Evolutionary conservation across 2,888 invertebrate genomes (phyloP), one percentile per base, ranked within the genome.

Genomic region (Platyscelio sp.): DNA sequence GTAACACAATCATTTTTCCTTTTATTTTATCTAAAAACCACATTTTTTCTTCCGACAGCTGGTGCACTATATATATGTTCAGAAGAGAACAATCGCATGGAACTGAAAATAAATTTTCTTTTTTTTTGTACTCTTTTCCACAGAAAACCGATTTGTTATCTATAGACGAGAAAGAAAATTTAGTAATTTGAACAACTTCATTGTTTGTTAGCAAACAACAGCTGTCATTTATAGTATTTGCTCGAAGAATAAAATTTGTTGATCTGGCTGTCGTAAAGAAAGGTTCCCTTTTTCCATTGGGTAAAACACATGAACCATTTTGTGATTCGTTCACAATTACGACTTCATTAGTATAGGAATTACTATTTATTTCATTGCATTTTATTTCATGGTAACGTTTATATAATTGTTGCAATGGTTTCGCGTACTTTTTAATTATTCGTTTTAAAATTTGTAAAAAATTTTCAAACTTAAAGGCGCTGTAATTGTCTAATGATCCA

Each of bases 381-480:
- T 33, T 40, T 13, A 54, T 80, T 77, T 84, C 80, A 18, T 80
- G 7, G 27, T 68, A 76, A 9, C 84, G 7, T 18, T 84, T 76
- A 49, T 54, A 75, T 5, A 80, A 20, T 56, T 84, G 84, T 58
- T 84, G 76, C 38, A 84, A 60, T n/a, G 80, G 84, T 27, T 65
- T 13, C 13, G 27, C 76, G 20, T 70, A 80, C 40, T 80, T 80
- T 38, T 61, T 70, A 26, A 80, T 29, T n/a, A 77, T 18, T 26
- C 43, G 20, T 74, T 83, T 82, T 20, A 77, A 54, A 13, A 27
- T 6, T 18, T 83, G 70, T 20, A 83, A 56, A 63, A 49, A 83
- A 33, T 83, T 83, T 70, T 83, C 74, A 46, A 18, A 83, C 33
- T 72, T 70, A 33, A 82, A 82, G 20, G 71, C 82, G 33, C 82